Evolutionary conservation across 2,888 invertebrate species (phyloP), one percentile per base, ranked within the genome.

Genomic region (Luffia ferchaultella): DNA sequence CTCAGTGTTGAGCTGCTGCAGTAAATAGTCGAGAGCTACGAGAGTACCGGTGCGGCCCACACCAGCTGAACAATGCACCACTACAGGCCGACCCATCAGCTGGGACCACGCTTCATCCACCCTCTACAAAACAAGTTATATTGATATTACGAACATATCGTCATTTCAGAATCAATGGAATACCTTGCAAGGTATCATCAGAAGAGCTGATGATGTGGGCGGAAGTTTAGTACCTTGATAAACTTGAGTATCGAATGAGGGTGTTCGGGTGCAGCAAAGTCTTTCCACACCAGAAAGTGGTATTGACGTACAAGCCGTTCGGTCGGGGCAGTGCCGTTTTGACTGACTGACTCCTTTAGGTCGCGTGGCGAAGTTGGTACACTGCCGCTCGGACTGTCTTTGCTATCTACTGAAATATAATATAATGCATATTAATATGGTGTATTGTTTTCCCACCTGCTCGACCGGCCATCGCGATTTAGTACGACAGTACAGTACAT

Each of bases 261-360:
- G 76, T 96, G 93, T 64, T 97, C 97, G 0, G 97, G 97, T 1
- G 97, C 97, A 71, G 94, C 93, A 66, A 97, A 97, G 73, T 97
- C 97, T 71, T 95, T 96, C 97, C 97, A 97, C 60, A 94, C 93
- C 49, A 96, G 87, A 82, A 95, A 97, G 77, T 97, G 97, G 75
- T 95, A 97, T 70, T 97, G 97, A 0, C 92, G 88, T 52, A 97
- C 85, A 2, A 68, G 59, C 9, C 85, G 70, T 1, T 67, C 55
- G 50, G 74, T 79, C 0, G 72, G 72, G 9, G 68, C 62, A 2
- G 70, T 66, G 15, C 49, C 76, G 1, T 56, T 55, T 12, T 30
- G 30, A 12, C 30, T 12, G 48, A 49, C 63, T 58, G 45, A 18
- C 17, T 68, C 67, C 45, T 74, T 76, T 7, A 52, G 51, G 46